Conservation (phyloP, 1,140 invertebrate species). For the Drosophila tsacasi region DNA sequence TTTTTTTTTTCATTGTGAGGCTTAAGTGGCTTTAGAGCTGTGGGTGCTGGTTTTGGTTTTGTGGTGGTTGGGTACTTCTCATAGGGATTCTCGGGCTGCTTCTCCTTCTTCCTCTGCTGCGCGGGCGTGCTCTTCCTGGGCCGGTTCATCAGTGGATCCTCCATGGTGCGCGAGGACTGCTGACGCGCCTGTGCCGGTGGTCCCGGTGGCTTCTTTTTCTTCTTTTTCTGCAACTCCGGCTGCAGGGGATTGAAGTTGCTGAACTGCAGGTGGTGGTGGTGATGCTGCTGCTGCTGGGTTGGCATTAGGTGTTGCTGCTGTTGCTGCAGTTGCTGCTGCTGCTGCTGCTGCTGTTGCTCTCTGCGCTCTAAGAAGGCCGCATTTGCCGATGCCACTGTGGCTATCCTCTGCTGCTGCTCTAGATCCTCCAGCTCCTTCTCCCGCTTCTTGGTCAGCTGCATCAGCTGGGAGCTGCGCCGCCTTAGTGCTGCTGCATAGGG, state of each 20-base stretch:
- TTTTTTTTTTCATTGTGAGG: slow-evolving; percentile 8
- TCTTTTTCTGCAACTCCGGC: slow-evolving; percentile 60
- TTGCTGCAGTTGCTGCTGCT: slow-evolving; percentile 27
- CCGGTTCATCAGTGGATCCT: slow-evolving; percentile 79
- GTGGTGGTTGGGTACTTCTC: slow-evolving; percentile 74
- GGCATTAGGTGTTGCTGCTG: slow-evolving; percentile 20
- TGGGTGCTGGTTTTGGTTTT: slow-evolving; percentile 43
- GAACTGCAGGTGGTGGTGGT: slow-evolving; percentile 24
- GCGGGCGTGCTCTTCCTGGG: slow-evolving; percentile 60
- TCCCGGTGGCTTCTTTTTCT: slow-evolving; percentile 78
- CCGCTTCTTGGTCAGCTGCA: slow-evolving; percentile 72
- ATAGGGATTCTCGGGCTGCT: slow-evolving; percentile 64
- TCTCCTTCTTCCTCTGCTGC: slow-evolving; percentile 66
- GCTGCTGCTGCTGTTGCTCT: slow-evolving; percentile 32
- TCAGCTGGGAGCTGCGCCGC: slow-evolving; percentile 74
- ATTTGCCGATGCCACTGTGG: slow-evolving; percentile 76
- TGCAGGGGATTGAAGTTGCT: slow-evolving; percentile 37
- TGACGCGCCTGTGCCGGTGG: slow-evolving; percentile 72
- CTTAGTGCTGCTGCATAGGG: slow-evolving; percentile 59
- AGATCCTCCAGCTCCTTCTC: slow-evolving; percentile 67
- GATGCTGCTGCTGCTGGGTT: slow-evolving; percentile 16
- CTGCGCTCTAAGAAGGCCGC: slow-evolving; percentile 66
- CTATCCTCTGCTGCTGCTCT: slow-evolving; percentile 76
- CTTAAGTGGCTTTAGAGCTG: slow-evolving; percentile 39
- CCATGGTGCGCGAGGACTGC: slow-evolving; percentile 78